Evolutionary conservation across 2,888 invertebrate genomes (phyloP).

Genomic region (Dasypogon diadema): DNA sequence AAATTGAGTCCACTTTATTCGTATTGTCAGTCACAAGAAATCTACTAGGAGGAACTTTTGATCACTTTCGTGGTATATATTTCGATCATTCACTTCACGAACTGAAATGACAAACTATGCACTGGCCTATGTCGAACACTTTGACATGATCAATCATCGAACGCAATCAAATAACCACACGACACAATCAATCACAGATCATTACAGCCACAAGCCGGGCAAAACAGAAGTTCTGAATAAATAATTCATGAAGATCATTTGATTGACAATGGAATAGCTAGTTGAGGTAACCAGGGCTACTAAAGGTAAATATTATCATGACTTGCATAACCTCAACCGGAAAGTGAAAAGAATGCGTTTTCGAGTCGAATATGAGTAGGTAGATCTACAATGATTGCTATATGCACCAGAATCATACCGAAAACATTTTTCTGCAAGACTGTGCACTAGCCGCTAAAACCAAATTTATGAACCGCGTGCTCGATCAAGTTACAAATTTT

Average conservation of each 20-base stretch:
- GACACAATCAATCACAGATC: conserved; percentile 40
- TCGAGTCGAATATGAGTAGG: conserved; percentile 32
- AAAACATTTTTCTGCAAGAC: conserved; percentile 48
- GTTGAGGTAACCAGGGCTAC: background rate
- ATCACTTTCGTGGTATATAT: conserved; percentile 28
- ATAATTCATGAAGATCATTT: conserved; percentile 51
- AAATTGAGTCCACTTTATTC: conserved; percentile 28
- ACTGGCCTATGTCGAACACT: background rate
- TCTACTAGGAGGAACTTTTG: conserved; percentile 8
- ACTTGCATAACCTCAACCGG: conserved; percentile 35
- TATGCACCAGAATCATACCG: conserved; percentile 51
- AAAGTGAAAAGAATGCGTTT: conserved; percentile 38
- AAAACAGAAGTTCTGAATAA: conserved; percentile 25
- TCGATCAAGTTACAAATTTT: conserved; percentile 58
- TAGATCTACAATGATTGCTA: conserved; percentile 17
- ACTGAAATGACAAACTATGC: conserved; percentile 22
- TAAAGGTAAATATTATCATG: conserved; percentile 38
- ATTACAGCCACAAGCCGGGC: conserved; percentile 12
- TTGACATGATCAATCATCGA: conserved; percentile 41
- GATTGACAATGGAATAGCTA: conserved; percentile 42
- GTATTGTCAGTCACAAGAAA: conserved; percentile 1
- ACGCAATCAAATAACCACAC: conserved; percentile 42
- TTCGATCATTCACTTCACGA: conserved; percentile 33
- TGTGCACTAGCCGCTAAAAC: conserved; percentile 3
- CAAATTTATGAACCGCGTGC: conserved; percentile 45